Evolutionary conservation across 2,797 vertebrate species (phyloP), one percentile per base, ranked within the genome.

Genomic region (Ctenochaetus hawaiiensis): DNA sequence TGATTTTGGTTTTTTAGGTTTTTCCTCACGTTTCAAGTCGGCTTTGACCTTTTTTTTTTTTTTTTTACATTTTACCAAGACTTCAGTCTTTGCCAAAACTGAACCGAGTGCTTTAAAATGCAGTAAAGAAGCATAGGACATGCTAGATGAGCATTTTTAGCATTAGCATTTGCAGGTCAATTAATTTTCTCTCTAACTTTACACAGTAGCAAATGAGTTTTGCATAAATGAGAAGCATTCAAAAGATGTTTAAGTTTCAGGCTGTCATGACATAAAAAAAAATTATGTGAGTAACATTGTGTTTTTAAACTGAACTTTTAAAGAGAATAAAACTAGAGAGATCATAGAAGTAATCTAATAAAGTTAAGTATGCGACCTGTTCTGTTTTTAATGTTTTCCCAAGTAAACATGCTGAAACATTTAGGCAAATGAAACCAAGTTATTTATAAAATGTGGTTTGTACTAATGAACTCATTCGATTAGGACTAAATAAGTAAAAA

Each of bases 61-160:
- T 48, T 34, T 34, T 54, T 11, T 62, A 1, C 18, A 34, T 58
- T 58, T 41, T 48, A 47, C 26, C 8, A 58, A 22, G 22, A 34
- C 17, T 45, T 11, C 37, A 20, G 9, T 52, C 39, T 65, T 56
- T 61, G 44, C 51, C 48, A 30, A 14, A 74, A 67, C 59, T 43
- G 14, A 75, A 60, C 59, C n/a, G 41, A 48, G 18, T 16, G 20
- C 59, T 58, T 17, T 58, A 6, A 39, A 9, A 7, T 39, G 37
- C 37, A 7, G 37, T 7, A 39, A 6, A 39, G 37, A 39, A 39
- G 2, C 37, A 39, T 39, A 6, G 9, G 6, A 39, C 9, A 39
- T 39, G 6, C 1, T 6, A 1, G 6, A 39, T 39, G 37, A 7
- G 37, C 9, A 26, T 39, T 39, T 7, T 39, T 39, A 7, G 37